Evolutionary conservation across 2,888 invertebrate species (phyloP).

Genomic region (Yponomeuta evonymella): DNA sequence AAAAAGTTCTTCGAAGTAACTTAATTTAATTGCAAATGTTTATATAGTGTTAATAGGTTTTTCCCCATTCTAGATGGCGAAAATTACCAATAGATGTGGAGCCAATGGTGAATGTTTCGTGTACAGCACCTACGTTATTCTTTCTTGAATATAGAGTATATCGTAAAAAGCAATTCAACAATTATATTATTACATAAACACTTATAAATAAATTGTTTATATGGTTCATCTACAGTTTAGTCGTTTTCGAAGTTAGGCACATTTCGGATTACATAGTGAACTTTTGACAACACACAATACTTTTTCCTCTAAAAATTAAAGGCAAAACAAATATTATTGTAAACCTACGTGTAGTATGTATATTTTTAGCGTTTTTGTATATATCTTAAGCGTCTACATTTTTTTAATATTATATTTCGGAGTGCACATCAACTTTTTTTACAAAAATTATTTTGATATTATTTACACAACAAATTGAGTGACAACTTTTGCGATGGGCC

Average conservation of each 20-base stretch:
- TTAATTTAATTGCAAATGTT: no score
- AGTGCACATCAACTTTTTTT: neutral
- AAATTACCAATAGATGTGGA: no score
- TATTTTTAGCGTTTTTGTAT: neutral
- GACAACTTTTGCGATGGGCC: neutral
- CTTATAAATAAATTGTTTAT: constrained; percentile 24
- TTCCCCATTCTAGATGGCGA: no score
- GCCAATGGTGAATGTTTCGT: no score
- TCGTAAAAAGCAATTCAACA: neutral
- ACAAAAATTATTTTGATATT: neutral
- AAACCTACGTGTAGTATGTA: neutral
- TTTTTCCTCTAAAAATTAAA: constrained; percentile 2
- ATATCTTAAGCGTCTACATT: neutral
- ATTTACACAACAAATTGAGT: neutral
- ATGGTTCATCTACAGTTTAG: constrained; percentile 24
- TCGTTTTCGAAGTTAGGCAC: constrained; percentile 3
- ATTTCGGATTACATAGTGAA: constrained; percentile 3
- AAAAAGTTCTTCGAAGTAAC: no score
- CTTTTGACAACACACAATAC: neutral
- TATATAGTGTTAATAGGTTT: no score
- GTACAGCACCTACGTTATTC: no score
- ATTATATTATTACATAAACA: neutral
- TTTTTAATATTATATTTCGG: neutral
- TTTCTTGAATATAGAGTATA: neutral
- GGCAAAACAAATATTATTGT: neutral